phyloP scores from a whole-genome alignment of 2,888 invertebrate species.

The Cephus pulcher region DNA sequence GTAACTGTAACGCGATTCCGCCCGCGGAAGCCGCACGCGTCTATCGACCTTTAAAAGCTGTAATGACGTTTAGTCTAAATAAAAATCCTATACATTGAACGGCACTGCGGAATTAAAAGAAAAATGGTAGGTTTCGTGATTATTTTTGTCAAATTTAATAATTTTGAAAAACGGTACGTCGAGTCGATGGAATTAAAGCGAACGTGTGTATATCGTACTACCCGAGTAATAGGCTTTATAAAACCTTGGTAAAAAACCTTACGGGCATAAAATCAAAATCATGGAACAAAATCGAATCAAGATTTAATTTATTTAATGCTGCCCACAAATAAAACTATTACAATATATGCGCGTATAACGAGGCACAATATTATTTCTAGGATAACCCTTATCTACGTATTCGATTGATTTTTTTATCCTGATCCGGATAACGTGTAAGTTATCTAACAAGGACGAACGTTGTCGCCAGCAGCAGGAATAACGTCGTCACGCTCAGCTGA shows the following conservation, averaged over 20 bases:
- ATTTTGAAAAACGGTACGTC: no score
- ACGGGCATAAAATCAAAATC: neutral
- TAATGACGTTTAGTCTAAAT: neutral
- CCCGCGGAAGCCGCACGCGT: neutral
- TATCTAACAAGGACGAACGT: neutral
- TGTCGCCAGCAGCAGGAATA: neutral
- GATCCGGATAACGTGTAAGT: neutral
- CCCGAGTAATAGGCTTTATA: neutral
- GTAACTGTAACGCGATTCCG: conserved; percentile 22
- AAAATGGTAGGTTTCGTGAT: no score
- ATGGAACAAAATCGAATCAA: neutral
- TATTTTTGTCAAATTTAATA: no score
- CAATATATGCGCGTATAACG: neutral
- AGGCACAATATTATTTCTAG: neutral
- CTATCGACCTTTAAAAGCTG: neutral
- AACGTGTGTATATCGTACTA: no score
- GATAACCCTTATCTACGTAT: neutral
- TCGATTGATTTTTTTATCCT: neutral
- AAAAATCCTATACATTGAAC: no score
- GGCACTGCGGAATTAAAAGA: no score
- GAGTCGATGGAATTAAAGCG: no score
- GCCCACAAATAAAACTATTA: neutral
- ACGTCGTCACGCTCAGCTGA: conserved; percentile 10
- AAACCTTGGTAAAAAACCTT: neutral
- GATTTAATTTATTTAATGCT: neutral